Base-by-base conservation (phyloP, 1,140 invertebrate genomes). In the Cepaea nemoralis region DNA sequence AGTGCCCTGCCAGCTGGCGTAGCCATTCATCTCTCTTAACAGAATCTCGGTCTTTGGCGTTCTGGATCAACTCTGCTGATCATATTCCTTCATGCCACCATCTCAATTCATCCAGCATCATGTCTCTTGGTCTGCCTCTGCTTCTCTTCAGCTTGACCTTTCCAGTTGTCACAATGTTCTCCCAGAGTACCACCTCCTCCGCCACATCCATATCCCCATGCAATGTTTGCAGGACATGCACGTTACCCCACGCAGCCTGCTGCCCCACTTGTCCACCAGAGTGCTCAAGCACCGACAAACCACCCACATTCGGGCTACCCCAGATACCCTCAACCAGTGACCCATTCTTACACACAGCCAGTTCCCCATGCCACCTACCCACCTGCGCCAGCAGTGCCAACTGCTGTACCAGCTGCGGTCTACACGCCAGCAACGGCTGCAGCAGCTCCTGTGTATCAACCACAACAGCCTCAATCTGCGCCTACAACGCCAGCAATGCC, bases 161-260 rank as follows among this genome's bases (percentile, higher is more conserved):
- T n/a, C n/a, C n/a, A n/a, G n/a, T n/a, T n/a, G n/a, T n/a, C n/a
- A n/a, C n/a, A n/a, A n/a, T n/a, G n/a, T n/a, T n/a, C n/a, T n/a
- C n/a, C 50, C 6, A 35, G 33, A 63, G 48, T 33, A 63, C 40
- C 69, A 39, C 50, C 75, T 77, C 75, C 48, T 77, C 74, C 74
- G 14, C 33, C 71, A 16, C 39, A 74, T 48, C 42, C 40, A 45
- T 45, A 50, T 35, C 71, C 39, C 48, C 75, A 59, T 35, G 6
- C 10, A 63, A 24, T 50, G 12, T 35, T 12, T 77, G 2, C 45
- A 55, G 39, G 27, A 55, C 5, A 1, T 16, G 35, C 6, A 24
- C 59, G 19, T 45, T 39, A 39, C 39, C 77, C 77, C 24, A 14
- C 77, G n/a, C 59, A 59, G 35, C 24, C 31, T n/a, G n/a, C 35